A percentile compares a stretch with the other conserved stretches of the same genome.
These are phyloP conservation scores for Caenorhabditis drosophilae DNA, from an alignment of 2,888 invertebrate species.

Conservation along the genomic window DNA sequence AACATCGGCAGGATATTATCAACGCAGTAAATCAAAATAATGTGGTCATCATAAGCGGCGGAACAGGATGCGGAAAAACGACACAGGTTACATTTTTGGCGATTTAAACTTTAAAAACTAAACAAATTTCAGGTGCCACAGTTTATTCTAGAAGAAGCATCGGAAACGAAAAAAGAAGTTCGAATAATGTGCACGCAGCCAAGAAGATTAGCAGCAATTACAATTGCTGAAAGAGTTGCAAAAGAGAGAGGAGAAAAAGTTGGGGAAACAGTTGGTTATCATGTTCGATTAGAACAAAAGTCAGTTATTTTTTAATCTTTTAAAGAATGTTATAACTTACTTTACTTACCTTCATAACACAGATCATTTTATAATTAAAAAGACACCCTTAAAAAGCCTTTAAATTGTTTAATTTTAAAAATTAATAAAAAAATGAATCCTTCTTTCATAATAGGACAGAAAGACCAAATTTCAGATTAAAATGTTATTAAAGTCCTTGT, in stretches of 20 bases:
- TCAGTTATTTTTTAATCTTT: conserved; percentile 51
- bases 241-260: conserved; percentile 83
- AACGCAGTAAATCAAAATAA: conserved; percentile 35
- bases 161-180: conserved; percentile 75
- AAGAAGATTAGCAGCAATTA: conserved; percentile 83
- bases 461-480: too few relatives aligned
- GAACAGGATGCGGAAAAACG: conserved; percentile 66
- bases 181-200: conserved; percentile 93
- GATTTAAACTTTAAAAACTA: too few relatives aligned
- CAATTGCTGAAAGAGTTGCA: conserved; percentile 87
- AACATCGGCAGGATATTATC: conserved; percentile 37
- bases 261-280: conserved; percentile 84
- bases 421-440: too few relatives aligned
- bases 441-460: too few relatives aligned
- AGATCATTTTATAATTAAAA: neutral
- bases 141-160: conserved; percentile 82
- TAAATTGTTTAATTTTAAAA: too few relatives aligned
- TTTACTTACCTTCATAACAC: neutral
- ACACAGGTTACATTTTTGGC: too few relatives aligned
- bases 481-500: too few relatives aligned
- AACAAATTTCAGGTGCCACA: too few relatives aligned
- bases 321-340: neutral
- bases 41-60: conserved; percentile 55
- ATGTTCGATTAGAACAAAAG: conserved; percentile 86
- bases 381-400: neutral